Evolutionary conservation across 2,888 invertebrate species (phyloP), one percentile per base, ranked within the genome.

Genomic region (Melipona bicolor): DNA sequence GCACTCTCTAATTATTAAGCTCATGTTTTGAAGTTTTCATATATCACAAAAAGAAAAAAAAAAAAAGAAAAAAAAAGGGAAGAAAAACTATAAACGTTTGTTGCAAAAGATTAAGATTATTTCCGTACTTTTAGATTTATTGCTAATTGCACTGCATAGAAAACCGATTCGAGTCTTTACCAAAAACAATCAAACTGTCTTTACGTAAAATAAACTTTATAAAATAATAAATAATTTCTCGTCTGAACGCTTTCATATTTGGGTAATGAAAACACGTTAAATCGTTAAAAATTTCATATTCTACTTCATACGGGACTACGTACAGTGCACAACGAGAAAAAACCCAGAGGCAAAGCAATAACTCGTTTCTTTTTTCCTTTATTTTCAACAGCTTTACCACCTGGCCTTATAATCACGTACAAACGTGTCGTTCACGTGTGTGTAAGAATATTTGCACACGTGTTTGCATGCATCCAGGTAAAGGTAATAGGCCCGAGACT

Each of bases 401-500:
- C 76, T 80, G 78, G 81, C 32, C 79, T 72, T 32, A 49, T 43
- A 32, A 65, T 54, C 68, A 64, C 49, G 61, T 52, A 56, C 69
- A 70, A 71, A 71, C 83, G 74, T 77, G 83, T 68, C 24, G 81
- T 62, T 70, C 81, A 79, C 84, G 79, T 83, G 87, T 84, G 88
- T 85, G 79, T 67, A 77, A 69, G 67, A 77, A 68, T 75, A 79
- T 82, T 81, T 83, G 70, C 81, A 81, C 77, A 85, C 73, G 78
- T 77, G 88, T 81, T 83, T 83, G 81, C 87, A 84, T 84, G 85
- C 80, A 78, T 69, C 72, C 80, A 88, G 85, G 84, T 88, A 90
- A 90, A 90, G 89, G 91, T 88, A 87, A 90, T 80, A 86, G 77
- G 84, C 83, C 89, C 85, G 79, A 83, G 89, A 90, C 91, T 90